These are phyloP conservation scores for Corythaeola cristata DNA, from an alignment of 2,113 vertebrate species.

Conservation along the genomic window DNA sequence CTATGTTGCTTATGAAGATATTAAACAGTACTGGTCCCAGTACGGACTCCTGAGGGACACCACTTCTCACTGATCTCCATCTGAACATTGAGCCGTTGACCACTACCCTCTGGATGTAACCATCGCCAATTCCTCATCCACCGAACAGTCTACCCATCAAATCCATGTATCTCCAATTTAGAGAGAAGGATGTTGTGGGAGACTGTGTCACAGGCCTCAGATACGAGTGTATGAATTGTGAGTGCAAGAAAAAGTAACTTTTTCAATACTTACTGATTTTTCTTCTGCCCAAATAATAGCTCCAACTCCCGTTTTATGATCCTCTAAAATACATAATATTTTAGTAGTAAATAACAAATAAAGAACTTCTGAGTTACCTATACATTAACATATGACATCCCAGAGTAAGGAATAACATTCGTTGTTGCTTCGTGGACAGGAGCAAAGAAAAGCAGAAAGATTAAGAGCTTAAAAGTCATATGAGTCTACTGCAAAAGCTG, in stretches of 20 bases:
- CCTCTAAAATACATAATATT: conserved; percentile 83
- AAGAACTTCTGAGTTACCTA: not conserved
- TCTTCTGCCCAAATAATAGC: conserved; percentile 93
- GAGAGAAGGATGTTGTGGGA: too few species aligned
- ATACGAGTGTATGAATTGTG: not conserved
- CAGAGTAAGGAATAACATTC: not conserved
- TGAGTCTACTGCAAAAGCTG: not conserved
- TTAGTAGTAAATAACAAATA: conserved; percentile 20
- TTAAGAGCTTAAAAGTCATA: not conserved
- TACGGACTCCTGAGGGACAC: too few species aligned
- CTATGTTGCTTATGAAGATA: too few species aligned
- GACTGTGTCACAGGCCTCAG: not conserved
- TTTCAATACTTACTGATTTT: conserved; percentile 81
- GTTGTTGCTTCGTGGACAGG: not conserved
- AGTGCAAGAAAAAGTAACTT: not conserved
- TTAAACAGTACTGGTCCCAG: too few species aligned
- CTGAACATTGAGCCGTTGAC: too few species aligned
- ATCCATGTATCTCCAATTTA: too few species aligned
- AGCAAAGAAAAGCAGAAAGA: not conserved
- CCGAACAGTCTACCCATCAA: too few species aligned
- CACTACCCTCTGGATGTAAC: too few species aligned
- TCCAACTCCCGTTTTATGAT: conserved; percentile 95
- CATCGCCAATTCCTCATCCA: too few species aligned
- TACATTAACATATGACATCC: not conserved
- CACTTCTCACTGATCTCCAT: too few species aligned